These are phyloP conservation scores for Cryptoprocta ferox DNA, from an alignment of 2,797 vertebrate species.

Conservation along the genomic window DNA sequence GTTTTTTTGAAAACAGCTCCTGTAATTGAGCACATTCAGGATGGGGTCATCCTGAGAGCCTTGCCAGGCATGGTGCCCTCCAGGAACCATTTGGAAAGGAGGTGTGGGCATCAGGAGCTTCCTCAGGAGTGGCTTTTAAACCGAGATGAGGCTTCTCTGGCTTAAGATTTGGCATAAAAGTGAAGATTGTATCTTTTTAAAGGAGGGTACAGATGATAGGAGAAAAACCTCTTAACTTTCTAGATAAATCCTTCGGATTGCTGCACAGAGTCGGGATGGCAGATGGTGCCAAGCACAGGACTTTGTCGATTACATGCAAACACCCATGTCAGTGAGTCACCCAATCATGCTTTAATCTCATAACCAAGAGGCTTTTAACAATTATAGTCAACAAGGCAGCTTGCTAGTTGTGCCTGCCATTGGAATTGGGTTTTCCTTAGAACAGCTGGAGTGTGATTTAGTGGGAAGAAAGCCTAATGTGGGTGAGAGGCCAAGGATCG, in stretches of 20 bases:
- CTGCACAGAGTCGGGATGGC: slow-evolving; percentile 29
- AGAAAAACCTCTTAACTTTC: slow-evolving; percentile 22
- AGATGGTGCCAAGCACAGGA: slow-evolving; percentile 65
- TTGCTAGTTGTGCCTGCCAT: slow-evolving; percentile 39
- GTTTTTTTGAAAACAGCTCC: neutral
- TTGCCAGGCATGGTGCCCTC: neutral
- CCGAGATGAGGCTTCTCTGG: neutral
- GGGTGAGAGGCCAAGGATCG: slow-evolving; percentile 42
- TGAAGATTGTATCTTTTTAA: slow-evolving; percentile 21
- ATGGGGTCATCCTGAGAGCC: neutral
- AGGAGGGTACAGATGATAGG: neutral
- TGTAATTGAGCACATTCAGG: neutral
- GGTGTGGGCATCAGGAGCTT: neutral
- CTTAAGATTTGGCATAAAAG: neutral
- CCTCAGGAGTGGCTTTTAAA: neutral
- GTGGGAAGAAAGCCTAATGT: slow-evolving; percentile 51
- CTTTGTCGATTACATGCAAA: slow-evolving; percentile 69
- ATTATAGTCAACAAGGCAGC: slow-evolving; percentile 60
- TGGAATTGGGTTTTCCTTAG: slow-evolving; percentile 40
- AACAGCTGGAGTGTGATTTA: slow-evolving; percentile 41
- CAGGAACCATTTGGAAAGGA: neutral
- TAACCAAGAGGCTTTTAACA: slow-evolving; percentile 67
- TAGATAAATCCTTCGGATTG: slow-evolving; percentile 15
- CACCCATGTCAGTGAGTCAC: slow-evolving; percentile 77
- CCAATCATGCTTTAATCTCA: slow-evolving; percentile 74